Evolutionary conservation across 2,797 vertebrate species (phyloP).

Genomic region (Pogonophryne albipinna): DNA sequence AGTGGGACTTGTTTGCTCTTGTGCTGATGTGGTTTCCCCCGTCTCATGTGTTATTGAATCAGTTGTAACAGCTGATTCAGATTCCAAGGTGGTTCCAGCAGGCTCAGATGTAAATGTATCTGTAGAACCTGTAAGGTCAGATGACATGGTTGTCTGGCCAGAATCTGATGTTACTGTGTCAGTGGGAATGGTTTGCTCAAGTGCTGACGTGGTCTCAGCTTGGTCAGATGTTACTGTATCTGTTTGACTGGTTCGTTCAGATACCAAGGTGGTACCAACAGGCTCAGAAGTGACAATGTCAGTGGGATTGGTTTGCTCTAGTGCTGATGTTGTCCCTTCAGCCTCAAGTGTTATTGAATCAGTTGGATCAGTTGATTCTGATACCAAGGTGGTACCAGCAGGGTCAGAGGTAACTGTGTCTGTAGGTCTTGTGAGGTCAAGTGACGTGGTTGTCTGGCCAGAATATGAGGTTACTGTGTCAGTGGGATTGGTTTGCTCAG

Average conservation of each 20-base stretch:
- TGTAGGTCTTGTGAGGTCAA: neutral
- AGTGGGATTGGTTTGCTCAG: neutral
- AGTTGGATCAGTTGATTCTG: neutral
- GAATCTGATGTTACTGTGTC: no score
- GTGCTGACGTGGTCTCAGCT: no score
- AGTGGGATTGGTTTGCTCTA: neutral
- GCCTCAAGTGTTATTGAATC: neutral
- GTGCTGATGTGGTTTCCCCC: neutral
- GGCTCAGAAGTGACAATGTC: neutral
- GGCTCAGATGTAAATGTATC: no score
- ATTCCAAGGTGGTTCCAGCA: no score
- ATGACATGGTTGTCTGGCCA: no score
- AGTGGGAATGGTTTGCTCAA: no score
- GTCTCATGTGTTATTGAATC: no score
- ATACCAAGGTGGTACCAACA: neutral
- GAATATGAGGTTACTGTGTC: neutral
- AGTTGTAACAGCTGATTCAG: no score
- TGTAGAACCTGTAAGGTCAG: no score
- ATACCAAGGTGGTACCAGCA: neutral
- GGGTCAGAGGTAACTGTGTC: neutral
- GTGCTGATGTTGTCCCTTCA: rapidly evolving
- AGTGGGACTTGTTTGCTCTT: neutral
- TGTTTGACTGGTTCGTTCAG: neutral
- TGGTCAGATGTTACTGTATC: no score
- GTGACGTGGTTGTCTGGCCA: neutral